Percentiles rank a stretch among this genome's conserved stretches.
Evolutionary conservation across 2,888 invertebrate species (phyloP).

Genomic region (Lasioglossum marginatum): DNA sequence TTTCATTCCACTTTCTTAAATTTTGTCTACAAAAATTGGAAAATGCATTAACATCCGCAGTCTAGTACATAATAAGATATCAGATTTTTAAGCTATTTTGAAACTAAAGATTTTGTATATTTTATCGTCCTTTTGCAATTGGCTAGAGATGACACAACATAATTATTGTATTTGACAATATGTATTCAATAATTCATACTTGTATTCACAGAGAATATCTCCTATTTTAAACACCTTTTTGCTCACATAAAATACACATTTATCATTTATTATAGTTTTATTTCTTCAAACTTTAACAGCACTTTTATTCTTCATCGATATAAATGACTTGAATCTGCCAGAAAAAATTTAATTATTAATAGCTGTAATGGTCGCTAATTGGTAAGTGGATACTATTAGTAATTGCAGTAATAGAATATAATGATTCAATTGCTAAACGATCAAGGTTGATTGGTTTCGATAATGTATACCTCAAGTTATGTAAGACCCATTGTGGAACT

Average conservation of each 20-base stretch:
- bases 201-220: no score
- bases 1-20: no score
- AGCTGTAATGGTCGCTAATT: neutral
- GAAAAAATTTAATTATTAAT: neutral
- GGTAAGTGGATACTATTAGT: neutral
- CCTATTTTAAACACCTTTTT: neutral
- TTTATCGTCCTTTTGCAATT: neutral
- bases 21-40: no score
- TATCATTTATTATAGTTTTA: neutral
- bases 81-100: no score
- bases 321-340: neutral
- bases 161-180: no score
- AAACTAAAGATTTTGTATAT: neutral
- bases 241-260: neutral
- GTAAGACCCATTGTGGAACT: conserved; percentile 2
- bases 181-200: neutral
- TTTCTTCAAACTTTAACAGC: neutral
- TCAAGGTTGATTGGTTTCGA: conserved; percentile 8
- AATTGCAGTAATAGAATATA: neutral
- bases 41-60: no score
- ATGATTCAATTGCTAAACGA: conserved; percentile 6
- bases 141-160: no score
- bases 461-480: neutral
- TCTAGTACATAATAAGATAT: no score
- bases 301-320: neutral